These are phyloP conservation scores for Taurulus bubalis DNA, from an alignment of 2,113 vertebrate genomes.

Conservation along the genomic window DNA sequence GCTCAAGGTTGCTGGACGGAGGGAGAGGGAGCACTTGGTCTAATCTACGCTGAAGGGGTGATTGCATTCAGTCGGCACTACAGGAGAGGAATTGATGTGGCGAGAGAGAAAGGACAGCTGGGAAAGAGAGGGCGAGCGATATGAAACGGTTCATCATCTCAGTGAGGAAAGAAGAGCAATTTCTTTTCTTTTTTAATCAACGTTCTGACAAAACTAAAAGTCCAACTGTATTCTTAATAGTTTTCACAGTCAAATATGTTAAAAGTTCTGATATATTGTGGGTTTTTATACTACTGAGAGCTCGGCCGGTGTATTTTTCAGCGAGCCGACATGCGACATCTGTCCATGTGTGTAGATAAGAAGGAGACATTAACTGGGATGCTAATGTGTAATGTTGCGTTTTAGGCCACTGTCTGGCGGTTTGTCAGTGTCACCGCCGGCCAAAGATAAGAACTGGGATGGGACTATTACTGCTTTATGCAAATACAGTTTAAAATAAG, in stretches of 20 bases:
- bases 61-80: slow-evolving; percentile 58
- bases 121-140: not conserved
- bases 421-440: not conserved
- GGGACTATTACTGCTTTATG: not conserved
- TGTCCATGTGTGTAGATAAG: not conserved
- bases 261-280: not conserved
- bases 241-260: not conserved
- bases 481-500: not conserved
- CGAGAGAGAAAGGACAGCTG: slow-evolving; percentile 42
- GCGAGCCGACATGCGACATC: not conserved
- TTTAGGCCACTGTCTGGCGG: not conserved
- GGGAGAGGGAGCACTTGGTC: not conserved
- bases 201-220: not conserved
- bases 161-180: not conserved
- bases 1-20: slow-evolving; percentile 51
- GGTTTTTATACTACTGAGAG: not conserved
- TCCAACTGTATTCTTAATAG: too few relatives aligned
- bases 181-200: not conserved
- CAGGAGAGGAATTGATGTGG: slow-evolving; percentile 46
- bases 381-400: not conserved
- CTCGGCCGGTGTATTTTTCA: not conserved
- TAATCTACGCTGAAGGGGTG: slow-evolving; percentile 45
- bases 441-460: not conserved
- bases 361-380: not conserved
- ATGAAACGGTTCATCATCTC: not conserved